Evolutionary conservation across 2,113 vertebrate species (phyloP), one percentile per base, ranked within the genome.

Genomic region (Hoplias malabaricus): DNA sequence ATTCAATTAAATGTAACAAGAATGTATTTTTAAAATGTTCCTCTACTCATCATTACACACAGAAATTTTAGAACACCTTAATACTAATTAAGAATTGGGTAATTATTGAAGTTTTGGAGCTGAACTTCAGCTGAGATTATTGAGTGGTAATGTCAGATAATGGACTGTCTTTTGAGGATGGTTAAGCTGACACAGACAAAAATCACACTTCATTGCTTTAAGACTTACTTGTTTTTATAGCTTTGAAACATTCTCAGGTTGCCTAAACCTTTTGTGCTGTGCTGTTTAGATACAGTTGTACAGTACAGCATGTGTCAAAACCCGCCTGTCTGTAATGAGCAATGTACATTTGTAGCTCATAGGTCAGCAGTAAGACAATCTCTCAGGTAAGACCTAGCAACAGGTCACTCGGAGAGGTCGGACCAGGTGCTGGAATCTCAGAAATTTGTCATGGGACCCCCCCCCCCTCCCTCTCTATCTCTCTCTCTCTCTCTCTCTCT

Each of bases 381-480:
- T 83, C 69, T 82, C 84, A 87, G 86, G 88, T 90, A 84, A 62
- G 71, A 78, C 46, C 75, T 21, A 61, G 46, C 54, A 38, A 77
- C 23, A 43, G 87, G 84, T 85, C 74, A 83, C 57, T 56, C 31
- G 27, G 54, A 42, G 65, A 57, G 73, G 82, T 67, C 38, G 56
- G 46, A 43, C 59, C 63, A 79, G 57, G 69, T 75, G 53, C 56
- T 79, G 77, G 84, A 89, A 92, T 92, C 70, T 88, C 84, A 89
- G 54, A 74, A 77, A 86, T 89, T 90, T 81, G 59, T 82, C 59
- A 68, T 69, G 77, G 76, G 31, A 2, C 59, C 66, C 74, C 61
- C 56, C 54, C 70, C 31, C 79, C 33, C 50, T 36, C 29, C 46
- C 33, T 53, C 59, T 61, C 4, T 8, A 29, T 25, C 81, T 31